Conservation (phyloP, 2,797 vertebrate genomes). For the Pelodytes ibericus region DNA sequence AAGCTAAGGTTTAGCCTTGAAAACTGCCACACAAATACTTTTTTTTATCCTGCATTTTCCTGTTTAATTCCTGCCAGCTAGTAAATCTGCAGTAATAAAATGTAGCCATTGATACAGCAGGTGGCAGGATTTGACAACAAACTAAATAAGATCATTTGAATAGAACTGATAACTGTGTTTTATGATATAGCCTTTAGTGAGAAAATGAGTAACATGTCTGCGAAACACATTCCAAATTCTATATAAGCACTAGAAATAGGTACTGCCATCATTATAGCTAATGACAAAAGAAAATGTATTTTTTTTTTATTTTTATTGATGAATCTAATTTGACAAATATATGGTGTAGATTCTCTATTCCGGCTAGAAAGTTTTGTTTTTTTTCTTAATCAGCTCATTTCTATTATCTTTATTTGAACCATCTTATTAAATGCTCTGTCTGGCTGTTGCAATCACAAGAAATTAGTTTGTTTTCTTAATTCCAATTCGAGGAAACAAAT, state of each 20-base stretch:
- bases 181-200: too few relatives aligned
- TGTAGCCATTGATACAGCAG: conserved; percentile 4
- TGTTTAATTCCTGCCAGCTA: too few relatives aligned
- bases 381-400: not conserved
- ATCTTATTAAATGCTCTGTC: not conserved
- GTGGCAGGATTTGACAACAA: conserved; percentile 30
- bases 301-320: too few relatives aligned
- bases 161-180: not conserved
- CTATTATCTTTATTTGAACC: not conserved
- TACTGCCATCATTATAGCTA: not conserved
- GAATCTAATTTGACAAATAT: not conserved
- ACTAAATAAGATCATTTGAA: not conserved
- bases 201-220: too few relatives aligned
- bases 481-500: not conserved
- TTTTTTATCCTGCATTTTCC: too few relatives aligned
- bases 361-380: not conserved
- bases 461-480: not conserved
- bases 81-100: not conserved
- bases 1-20: too few relatives aligned
- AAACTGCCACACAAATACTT: too few relatives aligned
- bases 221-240: not conserved
- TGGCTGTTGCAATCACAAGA: not conserved
- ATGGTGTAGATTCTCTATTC: not conserved
- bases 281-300: not conserved
- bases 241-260: not conserved